These are phyloP conservation scores for Botrylloides violaceus DNA, from an alignment of 23 tunicate genomes.

Conservation along the genomic window DNA sequence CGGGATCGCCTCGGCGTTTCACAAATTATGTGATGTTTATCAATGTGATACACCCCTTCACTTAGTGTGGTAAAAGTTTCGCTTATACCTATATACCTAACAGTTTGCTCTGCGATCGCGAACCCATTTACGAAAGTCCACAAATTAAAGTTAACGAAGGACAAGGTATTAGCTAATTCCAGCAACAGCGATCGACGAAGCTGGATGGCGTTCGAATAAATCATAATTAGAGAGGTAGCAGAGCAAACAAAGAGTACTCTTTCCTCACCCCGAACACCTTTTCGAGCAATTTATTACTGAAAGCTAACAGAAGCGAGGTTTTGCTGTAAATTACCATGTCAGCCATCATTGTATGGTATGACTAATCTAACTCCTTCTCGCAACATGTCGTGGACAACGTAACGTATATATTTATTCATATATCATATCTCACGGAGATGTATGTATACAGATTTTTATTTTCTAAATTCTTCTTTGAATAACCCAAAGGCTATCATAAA, in stretches of 20 bases:
- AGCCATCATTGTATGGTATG: slow-evolving; percentile 4
- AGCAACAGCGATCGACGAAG: neutral
- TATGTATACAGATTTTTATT: too few relatives aligned
- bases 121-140: neutral
- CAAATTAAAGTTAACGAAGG: neutral
- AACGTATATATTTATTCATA: too few relatives aligned
- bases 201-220: slow-evolving; percentile 11
- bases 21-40: too few relatives aligned
- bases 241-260: slow-evolving; percentile 12
- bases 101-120: neutral
- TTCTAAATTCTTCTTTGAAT: too few relatives aligned
- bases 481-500: too few relatives aligned
- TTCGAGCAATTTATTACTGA: slow-evolving; percentile 12
- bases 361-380: slow-evolving; percentile 10
- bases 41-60: too few relatives aligned
- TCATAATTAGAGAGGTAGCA: slow-evolving; percentile 20
- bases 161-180: neutral
- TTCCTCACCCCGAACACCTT: slow-evolving; percentile 29
- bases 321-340: slow-evolving; percentile 26
- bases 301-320: slow-evolving; percentile 9
- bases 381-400: neutral
- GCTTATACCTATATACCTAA: too few relatives aligned
- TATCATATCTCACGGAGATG: too few relatives aligned
- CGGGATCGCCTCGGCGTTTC: too few relatives aligned
- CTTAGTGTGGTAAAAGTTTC: too few relatives aligned